Percentiles rank a stretch among this genome's conserved stretches.
These are phyloP conservation scores for Stigmatopora nigra DNA, from an alignment of 2,113 vertebrate species.

Conservation along the genomic window DNA sequence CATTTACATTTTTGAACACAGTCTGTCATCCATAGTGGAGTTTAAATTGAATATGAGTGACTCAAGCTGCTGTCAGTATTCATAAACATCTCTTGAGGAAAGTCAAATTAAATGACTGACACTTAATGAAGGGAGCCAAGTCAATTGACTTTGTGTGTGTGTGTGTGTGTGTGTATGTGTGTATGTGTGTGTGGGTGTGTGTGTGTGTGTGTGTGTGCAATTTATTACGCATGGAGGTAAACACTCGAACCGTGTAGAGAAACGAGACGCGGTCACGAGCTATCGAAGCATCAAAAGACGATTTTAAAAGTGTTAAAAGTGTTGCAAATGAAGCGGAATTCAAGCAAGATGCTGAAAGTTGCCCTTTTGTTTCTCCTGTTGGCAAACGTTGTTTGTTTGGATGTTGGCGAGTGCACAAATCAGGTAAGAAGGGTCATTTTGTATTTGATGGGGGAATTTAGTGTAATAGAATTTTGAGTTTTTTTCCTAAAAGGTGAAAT, in stretches of 20 bases:
- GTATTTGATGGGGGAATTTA: background rate
- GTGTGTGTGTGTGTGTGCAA: background rate
- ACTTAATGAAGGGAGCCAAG: background rate
- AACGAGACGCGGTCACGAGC: background rate
- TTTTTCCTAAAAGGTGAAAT: slow-evolving; percentile 11
- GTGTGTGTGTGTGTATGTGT: background rate
- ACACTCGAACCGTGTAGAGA: background rate
- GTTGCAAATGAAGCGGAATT: slow-evolving; percentile 11
- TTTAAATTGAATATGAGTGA: slow-evolving; percentile 1
- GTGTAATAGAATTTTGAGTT: background rate
- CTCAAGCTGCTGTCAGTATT: background rate
- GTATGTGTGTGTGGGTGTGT: background rate
- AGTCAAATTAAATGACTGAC: background rate
- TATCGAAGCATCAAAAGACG: background rate
- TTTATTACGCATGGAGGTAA: background rate
- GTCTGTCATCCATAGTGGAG: background rate
- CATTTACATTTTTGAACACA: no score
- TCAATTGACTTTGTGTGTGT: background rate
- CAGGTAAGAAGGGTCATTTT: slow-evolving; percentile 27
- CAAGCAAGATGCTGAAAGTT: slow-evolving; percentile 71
- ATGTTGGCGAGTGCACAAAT: slow-evolving; percentile 57
- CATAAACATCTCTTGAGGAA: background rate
- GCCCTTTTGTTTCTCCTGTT: slow-evolving; percentile 67
- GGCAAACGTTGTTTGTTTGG: slow-evolving; percentile 64
- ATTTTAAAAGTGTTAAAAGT: no score